phyloP scores from a whole-genome alignment of 1,140 invertebrate species.

The Leptinotarsa defecta region DNA sequence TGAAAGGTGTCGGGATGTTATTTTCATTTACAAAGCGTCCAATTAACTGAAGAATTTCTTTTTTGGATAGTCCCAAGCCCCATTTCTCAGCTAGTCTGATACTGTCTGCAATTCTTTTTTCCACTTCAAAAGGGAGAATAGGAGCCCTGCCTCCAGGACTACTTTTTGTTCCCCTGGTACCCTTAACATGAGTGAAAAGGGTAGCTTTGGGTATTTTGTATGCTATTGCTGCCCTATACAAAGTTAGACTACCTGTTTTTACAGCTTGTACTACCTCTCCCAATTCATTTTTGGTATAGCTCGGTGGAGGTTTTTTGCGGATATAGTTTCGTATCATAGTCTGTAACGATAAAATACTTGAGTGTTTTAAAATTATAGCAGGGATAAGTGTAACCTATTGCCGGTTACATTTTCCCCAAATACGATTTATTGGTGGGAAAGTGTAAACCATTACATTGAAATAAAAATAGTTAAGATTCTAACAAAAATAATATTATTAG shows the following conservation, averaged over 20 bases:
- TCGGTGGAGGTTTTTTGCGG: slow-evolving; percentile 21
- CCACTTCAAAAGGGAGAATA: slow-evolving; percentile 41
- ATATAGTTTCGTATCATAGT: slow-evolving; percentile 24
- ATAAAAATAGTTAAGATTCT: slow-evolving; percentile 7
- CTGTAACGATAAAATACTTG: background rate
- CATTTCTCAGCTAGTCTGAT: slow-evolving; percentile 49
- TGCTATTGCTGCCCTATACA: slow-evolving; percentile 27
- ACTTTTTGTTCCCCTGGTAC: slow-evolving; percentile 34
- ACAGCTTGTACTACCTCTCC: slow-evolving; percentile 36
- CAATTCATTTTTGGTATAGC: slow-evolving; percentile 32
- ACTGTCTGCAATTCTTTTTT: slow-evolving; percentile 41
- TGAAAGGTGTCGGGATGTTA: slow-evolving; percentile 49
- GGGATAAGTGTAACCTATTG: slow-evolving; percentile 13
- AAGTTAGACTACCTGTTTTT: slow-evolving; percentile 7
- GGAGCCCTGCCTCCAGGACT: slow-evolving; percentile 38
- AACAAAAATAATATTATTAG: background rate
- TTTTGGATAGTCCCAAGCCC: slow-evolving; percentile 49
- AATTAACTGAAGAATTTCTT: slow-evolving; percentile 47
- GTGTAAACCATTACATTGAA: slow-evolving; percentile 13
- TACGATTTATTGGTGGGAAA: background rate
- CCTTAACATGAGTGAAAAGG: slow-evolving; percentile 36
- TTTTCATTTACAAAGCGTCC: slow-evolving; percentile 46
- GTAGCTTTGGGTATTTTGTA: slow-evolving; percentile 44
- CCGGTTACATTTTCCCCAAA: slow-evolving; percentile 10
- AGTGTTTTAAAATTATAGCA: background rate